These are phyloP conservation scores for Zaprionus camerounensis DNA, from an alignment of 1,140 invertebrate genomes.

Conservation along the genomic window DNA sequence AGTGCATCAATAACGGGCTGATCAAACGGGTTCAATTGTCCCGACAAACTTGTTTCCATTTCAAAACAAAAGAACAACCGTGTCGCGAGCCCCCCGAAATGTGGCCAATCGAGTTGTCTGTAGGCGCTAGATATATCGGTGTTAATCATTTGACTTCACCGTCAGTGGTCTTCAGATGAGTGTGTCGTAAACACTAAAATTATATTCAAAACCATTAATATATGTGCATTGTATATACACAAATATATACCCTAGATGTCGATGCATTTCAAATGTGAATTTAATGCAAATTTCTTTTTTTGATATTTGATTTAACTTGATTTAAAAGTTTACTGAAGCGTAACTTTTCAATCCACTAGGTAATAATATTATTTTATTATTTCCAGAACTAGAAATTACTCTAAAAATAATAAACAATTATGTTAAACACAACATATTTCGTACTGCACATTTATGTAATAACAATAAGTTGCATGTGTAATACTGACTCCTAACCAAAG, in stretches of 20 bases:
- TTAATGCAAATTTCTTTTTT: neutral
- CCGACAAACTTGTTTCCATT: constrained; percentile 22
- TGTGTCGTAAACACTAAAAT: constrained; percentile 9
- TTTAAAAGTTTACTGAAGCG: neutral
- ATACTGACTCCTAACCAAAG: neutral
- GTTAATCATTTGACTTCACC: neutral
- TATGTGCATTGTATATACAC: neutral
- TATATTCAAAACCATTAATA: constrained; percentile 1
- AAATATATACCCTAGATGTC: neutral
- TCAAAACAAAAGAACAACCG: constrained; percentile 16
- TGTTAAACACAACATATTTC: neutral
- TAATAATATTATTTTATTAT: neutral
- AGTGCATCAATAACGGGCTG: constrained; percentile 27
- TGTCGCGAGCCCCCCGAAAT: constrained; percentile 23
- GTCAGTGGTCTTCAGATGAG: neutral
- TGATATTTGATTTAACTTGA: neutral
- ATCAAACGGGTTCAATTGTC: constrained; percentile 33
- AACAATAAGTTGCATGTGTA: neutral
- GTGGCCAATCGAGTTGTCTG: constrained; percentile 6
- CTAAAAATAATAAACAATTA: neutral
- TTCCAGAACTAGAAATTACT: neutral
- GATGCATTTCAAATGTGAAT: neutral
- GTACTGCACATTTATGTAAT: neutral
- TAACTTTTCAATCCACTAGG: neutral
- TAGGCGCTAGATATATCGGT: neutral